These are phyloP conservation scores for Artibeus lituratus DNA, from an alignment of 2,797 vertebrate genomes.

Conservation along the genomic window DNA sequence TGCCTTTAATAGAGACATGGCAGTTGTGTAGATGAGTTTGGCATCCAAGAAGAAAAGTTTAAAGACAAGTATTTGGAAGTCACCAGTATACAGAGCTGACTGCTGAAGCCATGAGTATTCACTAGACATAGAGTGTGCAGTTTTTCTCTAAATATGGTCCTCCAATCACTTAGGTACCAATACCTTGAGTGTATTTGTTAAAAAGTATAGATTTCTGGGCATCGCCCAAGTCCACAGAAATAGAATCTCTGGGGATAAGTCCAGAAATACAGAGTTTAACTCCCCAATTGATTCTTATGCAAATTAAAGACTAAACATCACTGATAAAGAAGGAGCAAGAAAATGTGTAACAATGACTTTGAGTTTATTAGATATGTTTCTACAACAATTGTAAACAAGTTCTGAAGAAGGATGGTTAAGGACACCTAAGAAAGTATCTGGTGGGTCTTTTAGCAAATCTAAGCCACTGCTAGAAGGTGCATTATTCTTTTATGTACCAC, in stretches of 20 bases:
- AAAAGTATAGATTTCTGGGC: not conserved
- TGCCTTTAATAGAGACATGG: not conserved
- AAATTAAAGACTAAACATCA: constrained; percentile 18
- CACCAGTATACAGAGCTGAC: not conserved
- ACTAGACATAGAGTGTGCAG: not conserved
- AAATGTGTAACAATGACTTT: not conserved
- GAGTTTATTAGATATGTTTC: not conserved
- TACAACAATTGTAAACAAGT: not conserved
- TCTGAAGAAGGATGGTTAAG: not conserved
- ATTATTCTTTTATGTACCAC: not conserved
- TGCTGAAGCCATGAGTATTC: not conserved
- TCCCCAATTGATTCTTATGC: not conserved
- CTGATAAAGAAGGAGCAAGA: not conserved
- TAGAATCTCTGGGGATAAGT: not conserved
- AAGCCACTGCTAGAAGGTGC: not conserved
- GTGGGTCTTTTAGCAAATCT: not conserved
- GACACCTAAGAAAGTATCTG: not conserved
- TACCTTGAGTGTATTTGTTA: not conserved
- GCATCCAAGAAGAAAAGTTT: not conserved
- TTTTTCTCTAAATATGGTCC: not conserved
- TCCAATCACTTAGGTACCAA: not conserved
- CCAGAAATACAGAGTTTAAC: not conserved
- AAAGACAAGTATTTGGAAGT: constrained; percentile 2
- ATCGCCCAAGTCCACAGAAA: not conserved
- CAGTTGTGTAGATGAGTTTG: not conserved